Conservation (phyloP, 2,797 vertebrate genomes). For the Hoplostethus atlanticus region DNA sequence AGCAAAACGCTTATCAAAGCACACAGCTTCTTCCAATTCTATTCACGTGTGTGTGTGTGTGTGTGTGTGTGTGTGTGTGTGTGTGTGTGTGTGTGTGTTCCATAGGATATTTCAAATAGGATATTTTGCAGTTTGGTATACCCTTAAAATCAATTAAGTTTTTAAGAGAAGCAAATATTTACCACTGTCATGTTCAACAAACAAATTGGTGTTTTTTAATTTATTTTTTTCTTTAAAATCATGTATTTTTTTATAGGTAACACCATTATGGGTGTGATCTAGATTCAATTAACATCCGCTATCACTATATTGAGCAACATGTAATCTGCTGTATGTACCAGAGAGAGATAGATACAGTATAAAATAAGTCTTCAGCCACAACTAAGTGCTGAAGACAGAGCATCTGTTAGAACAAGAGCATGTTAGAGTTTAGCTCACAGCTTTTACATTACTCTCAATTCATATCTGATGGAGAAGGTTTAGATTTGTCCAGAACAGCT, state of each 20-base stretch:
- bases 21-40: slow-evolving; percentile 65
- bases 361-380: slow-evolving; percentile 68
- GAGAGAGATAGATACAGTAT: slow-evolving; percentile 52
- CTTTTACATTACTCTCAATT: slow-evolving; percentile 70
- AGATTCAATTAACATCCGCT: background rate
- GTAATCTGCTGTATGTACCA: slow-evolving; percentile 41
- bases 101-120: slow-evolving; percentile 48
- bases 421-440: slow-evolving; percentile 59
- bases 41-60: slow-evolving; percentile 44
- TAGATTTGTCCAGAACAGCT: slow-evolving; percentile 56
- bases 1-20: slow-evolving; percentile 77
- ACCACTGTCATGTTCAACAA: slow-evolving; percentile 55
- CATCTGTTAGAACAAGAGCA: slow-evolving; percentile 70
- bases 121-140: slow-evolving; percentile 52
- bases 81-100: slow-evolving; percentile 47
- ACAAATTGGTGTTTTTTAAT: slow-evolving; percentile 30
- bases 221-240: slow-evolving; percentile 26
- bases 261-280: slow-evolving; percentile 4
- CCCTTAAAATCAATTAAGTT: slow-evolving; percentile 56
- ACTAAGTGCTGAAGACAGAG: slow-evolving; percentile 73
- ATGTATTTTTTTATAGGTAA: slow-evolving; percentile 23
- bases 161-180: background rate
- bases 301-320: slow-evolving; percentile 52
- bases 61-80: slow-evolving; percentile 60
- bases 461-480: slow-evolving; percentile 57